Base-by-base conservation (phyloP, 1,140 invertebrate species). In the Trachymyrmex septentrionalis region DNA sequence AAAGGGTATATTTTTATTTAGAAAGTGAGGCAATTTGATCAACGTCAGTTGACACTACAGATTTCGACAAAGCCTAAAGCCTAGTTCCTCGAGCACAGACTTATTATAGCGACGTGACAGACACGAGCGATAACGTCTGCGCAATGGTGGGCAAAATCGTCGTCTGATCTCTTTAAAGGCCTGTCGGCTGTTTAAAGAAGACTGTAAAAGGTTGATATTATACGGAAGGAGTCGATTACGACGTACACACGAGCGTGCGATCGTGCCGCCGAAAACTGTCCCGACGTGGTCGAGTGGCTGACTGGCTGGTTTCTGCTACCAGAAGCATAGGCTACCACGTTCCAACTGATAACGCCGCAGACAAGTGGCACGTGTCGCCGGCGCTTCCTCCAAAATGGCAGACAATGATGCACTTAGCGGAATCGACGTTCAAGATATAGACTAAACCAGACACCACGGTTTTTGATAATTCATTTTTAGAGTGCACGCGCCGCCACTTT, bases 321-420 rank as follows among this genome's bases (percentile, higher is more conserved):
- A 69, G 67, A 86, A 77, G 38, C 66, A 27, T 69, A 53, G 78
- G 27, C 24, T 71, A 53, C 44, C 85, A 80, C 53, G 53, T 59
- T 59, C 61, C 44, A 21, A 24, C 34, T 63, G 89, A 90, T 90
- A 90, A 90, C 81, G 34, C 64, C 30, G 14, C 27, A 80, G 73
- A 90, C 89, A 91, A 91, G 90, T 91, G 90, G 90, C 90, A 91
- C 90, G 90, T 71, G 90, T 91, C 90, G 86, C 72, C 59, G 57
- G 59, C 63, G 53, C 64, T 88, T 80, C 59, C 75, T 59, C 30
- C 71, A 53, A 78, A 34, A 63, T 77, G 69, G 44, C 71, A 72
- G 75, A 86, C 69, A 75, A 86, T 76, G 67, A 86, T 86, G 59
- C 81, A 73, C 73, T 78, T 67, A 67, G n/a, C 57, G 27, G 53